Percentiles rank a stretch among this genome's conserved stretches.
Conservation (phyloP, 2,113 vertebrate species). For the Oceanites oceanicus region DNA sequence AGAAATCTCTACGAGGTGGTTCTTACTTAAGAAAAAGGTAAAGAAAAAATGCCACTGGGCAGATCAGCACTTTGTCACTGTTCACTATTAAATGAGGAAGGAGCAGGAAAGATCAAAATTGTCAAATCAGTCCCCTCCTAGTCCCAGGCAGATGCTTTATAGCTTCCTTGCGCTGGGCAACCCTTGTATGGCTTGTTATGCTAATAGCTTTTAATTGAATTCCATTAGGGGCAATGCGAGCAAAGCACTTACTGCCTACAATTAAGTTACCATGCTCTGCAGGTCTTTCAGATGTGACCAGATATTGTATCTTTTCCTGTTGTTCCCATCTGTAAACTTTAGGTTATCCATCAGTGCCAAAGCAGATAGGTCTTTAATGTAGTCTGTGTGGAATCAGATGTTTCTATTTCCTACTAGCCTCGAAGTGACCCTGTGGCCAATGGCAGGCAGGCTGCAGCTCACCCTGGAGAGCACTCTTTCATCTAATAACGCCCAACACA, state of each 20-base stretch:
- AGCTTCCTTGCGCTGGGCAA: background rate
- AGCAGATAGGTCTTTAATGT: slow-evolving; percentile 4
- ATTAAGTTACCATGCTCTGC: slow-evolving; percentile 50
- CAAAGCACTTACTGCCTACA: background rate
- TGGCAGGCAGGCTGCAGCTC: background rate
- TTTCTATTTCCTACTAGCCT: slow-evolving; percentile 39
- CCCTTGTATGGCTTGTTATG: background rate
- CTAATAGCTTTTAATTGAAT: slow-evolving; percentile 48
- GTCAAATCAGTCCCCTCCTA: background rate
- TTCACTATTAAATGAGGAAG: background rate
- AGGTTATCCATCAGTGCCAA: slow-evolving; percentile 39
- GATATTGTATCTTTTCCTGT: slow-evolving; percentile 50
- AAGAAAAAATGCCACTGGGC: background rate
- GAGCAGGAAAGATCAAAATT: background rate
- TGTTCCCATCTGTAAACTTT: slow-evolving; percentile 3
- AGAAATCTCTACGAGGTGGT: background rate
- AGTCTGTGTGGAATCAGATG: slow-evolving; percentile 4
- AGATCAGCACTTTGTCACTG: background rate
- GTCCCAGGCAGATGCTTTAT: background rate
- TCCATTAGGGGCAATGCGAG: background rate
- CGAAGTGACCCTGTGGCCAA: background rate
- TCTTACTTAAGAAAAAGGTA: slow-evolving; percentile 13
- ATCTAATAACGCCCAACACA: background rate
- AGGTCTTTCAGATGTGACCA: slow-evolving; percentile 24
- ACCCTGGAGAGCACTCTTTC: background rate